phyloP scores from a whole-genome alignment of 2,888 invertebrate species.

The Pterostichus madidus region DNA sequence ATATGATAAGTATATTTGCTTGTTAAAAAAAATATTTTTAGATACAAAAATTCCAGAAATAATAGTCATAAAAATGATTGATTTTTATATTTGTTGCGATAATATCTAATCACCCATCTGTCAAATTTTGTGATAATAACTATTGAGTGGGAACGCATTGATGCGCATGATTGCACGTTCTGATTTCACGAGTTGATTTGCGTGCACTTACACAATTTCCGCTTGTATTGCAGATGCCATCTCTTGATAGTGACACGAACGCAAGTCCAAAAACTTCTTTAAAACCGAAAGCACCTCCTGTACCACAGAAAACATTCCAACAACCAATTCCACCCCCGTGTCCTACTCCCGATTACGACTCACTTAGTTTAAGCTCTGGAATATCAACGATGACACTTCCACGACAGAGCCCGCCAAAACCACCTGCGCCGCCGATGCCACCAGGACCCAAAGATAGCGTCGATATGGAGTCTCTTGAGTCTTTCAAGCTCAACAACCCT shows the following conservation, averaged over 20 bases:
- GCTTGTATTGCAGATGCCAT: constrained; percentile 65
- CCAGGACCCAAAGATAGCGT: constrained; percentile 79
- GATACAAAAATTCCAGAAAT: constrained; percentile 17
- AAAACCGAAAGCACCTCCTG: constrained; percentile 71
- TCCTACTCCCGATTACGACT: constrained; percentile 80
- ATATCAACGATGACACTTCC: constrained; percentile 70
- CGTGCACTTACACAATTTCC: constrained; percentile 58
- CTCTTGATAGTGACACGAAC: constrained; percentile 50
- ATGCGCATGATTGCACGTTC: constrained; percentile 52
- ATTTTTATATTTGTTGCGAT: constrained; percentile 22
- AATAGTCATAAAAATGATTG: constrained; percentile 34
- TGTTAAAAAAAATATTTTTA: too few species aligned
- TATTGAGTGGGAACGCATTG: constrained; percentile 42
- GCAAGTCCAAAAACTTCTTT: constrained; percentile 70
- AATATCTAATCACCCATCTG: constrained; percentile 20
- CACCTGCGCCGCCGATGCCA: constrained; percentile 63
- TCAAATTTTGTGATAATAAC: constrained; percentile 7
- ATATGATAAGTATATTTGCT: background rate
- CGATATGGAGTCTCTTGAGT: constrained; percentile 88
- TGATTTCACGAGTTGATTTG: constrained; percentile 41
- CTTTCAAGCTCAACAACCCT: constrained; percentile 85
- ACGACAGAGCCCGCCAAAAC: constrained; percentile 69
- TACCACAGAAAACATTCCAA: constrained; percentile 69
- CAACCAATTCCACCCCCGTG: constrained; percentile 76
- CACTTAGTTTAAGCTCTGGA: constrained; percentile 75